phyloP scores from a whole-genome alignment of 2,113 vertebrate species.

The human region GRCh38 chr21:46062001-46062500 shows the following conservation, averaged over 20 bases:
- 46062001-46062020: too few species aligned
- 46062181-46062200: not conserved
- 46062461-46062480: rapidly evolving
- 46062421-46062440: not conserved
- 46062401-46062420: not conserved
- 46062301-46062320: not conserved
- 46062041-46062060: too few species aligned
- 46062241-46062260: not conserved
- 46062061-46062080: too few species aligned
- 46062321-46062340: not conserved
- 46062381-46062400: not conserved
- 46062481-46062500: not conserved
- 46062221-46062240: not conserved
- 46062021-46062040: too few species aligned
- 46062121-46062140: not conserved
- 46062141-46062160: not conserved
- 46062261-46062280: not conserved
- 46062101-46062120: not conserved
- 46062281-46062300: not conserved
- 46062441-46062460: not conserved
- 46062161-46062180: not conserved
- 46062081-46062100: not conserved
- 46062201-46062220: rapidly evolving
- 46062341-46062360: not conserved
- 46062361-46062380: rapidly evolving